These are phyloP conservation scores for Leptopilina drosophilae DNA, from an alignment of 2,888 invertebrate genomes.

Conservation along the genomic window DNA sequence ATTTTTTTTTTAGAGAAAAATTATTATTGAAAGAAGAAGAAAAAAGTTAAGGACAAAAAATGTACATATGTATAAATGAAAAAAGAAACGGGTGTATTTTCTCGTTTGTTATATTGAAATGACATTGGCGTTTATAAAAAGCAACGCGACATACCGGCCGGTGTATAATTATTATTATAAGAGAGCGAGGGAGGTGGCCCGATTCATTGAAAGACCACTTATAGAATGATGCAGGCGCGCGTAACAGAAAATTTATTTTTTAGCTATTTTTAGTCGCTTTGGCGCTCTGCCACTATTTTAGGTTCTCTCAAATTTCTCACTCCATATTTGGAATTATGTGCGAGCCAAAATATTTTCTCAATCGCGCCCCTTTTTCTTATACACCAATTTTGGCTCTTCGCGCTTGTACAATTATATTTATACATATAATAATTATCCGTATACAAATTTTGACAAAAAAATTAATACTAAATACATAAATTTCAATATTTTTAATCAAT, in stretches of 20 bases:
- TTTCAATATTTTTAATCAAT: no score
- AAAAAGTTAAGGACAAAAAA: no score
- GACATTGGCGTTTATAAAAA: constrained; percentile 38
- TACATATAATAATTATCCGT: no score
- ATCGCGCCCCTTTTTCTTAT: neutral
- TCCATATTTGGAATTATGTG: constrained; percentile 75
- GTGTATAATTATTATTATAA: constrained; percentile 37
- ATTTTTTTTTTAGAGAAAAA: no score
- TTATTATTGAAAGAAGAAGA: neutral
- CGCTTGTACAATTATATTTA: no score
- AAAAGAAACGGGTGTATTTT: neutral
- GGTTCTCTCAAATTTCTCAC: constrained; percentile 76
- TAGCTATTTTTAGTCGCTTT: constrained; percentile 73
- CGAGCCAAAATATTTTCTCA: constrained; percentile 35
- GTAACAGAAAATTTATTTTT: constrained; percentile 74
- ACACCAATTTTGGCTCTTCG: neutral
- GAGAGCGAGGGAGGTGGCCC: constrained; percentile 55
- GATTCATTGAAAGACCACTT: constrained; percentile 65
- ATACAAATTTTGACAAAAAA: no score
- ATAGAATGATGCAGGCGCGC: constrained; percentile 69
- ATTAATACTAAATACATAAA: no score
- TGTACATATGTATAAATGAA: no score
- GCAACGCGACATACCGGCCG: constrained; percentile 32
- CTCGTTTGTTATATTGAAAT: neutral
- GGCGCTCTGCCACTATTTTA: constrained; percentile 75